A percentile compares a stretch with the other conserved stretches of the same genome.
These are phyloP conservation scores for Chelmon rostratus DNA, from an alignment of 2,797 vertebrate genomes.

Conservation along the genomic window DNA sequence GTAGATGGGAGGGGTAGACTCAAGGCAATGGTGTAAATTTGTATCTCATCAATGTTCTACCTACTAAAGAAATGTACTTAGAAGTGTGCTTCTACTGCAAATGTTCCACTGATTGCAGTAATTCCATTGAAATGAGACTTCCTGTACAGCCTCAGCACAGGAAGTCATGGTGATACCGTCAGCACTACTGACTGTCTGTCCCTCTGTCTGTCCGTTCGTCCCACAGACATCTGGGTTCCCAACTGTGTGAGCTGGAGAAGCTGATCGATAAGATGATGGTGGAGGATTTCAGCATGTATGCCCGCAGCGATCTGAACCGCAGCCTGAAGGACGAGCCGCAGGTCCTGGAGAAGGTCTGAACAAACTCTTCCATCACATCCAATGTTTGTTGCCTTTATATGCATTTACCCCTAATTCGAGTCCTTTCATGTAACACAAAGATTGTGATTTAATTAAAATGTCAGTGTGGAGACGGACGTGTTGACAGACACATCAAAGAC, in stretches of 20 bases:
- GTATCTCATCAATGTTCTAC: too few relatives aligned
- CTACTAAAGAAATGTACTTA: too few relatives aligned
- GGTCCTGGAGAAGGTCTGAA: conserved; percentile 94
- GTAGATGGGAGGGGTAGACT: too few relatives aligned
- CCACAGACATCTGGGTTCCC: conserved; percentile 95
- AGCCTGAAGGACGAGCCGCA: conserved; percentile 92
- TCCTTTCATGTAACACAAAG: too few relatives aligned
- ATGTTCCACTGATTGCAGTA: too few relatives aligned
- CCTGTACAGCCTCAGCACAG: neutral
- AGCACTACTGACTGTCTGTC: neutral
- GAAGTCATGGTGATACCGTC: neutral
- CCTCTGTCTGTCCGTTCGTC: neutral
- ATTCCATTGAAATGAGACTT: too few relatives aligned
- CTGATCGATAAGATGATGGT: conserved; percentile 99
- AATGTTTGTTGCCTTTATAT: neutral
- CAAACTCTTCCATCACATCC: neutral
- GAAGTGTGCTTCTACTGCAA: too few relatives aligned
- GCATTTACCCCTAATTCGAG: too few relatives aligned
- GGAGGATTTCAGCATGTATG: conserved; percentile 96
- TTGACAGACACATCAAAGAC: too few relatives aligned
- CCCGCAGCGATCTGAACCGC: conserved; percentile 92
- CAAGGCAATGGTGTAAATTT: too few relatives aligned
- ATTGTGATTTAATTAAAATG: too few relatives aligned
- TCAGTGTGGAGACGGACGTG: too few relatives aligned
- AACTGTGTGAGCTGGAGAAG: conserved; percentile 98